Conservation (phyloP, 2,888 invertebrate genomes). For the Chydorus sphaericus region DNA sequence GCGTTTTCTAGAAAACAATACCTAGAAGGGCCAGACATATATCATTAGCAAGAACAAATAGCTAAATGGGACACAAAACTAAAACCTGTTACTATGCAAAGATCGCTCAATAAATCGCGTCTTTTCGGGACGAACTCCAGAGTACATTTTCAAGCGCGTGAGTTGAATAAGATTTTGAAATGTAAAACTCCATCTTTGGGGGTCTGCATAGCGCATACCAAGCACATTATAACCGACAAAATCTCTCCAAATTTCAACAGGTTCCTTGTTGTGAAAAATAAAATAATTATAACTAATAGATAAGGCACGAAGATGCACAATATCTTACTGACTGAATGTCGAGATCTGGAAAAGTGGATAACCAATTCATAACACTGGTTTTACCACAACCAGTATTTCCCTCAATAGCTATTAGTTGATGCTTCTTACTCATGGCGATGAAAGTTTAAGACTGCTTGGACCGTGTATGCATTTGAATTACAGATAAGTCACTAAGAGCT, state of each 20-base stretch:
- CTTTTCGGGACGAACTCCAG: no score
- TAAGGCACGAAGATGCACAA: background rate
- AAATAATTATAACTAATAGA: background rate
- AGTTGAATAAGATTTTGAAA: slow-evolving; percentile 15
- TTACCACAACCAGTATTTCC: slow-evolving; percentile 36
- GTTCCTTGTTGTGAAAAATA: slow-evolving; percentile 12
- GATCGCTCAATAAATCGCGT: slow-evolving; percentile 12
- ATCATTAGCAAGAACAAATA: background rate
- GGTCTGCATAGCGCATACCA: slow-evolving; percentile 6
- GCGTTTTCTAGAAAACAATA: slow-evolving; percentile 14
- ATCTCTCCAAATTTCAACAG: slow-evolving; percentile 12
- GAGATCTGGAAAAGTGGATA: slow-evolving; percentile 27
- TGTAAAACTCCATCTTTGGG: slow-evolving; percentile 10
- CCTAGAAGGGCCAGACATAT: background rate
- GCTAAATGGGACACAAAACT: background rate
- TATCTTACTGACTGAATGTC: slow-evolving; percentile 26
- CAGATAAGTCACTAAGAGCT: background rate
- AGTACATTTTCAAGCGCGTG: slow-evolving; percentile 12
- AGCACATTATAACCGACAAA: slow-evolving; percentile 13
- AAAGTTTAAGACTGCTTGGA: no score
- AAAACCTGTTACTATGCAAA: slow-evolving; percentile 14
- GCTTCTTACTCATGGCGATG: background rate
- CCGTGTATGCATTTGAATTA: no score
- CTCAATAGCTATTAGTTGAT: slow-evolving; percentile 28
- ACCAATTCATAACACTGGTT: slow-evolving; percentile 31